Conservation (phyloP, 2,888 invertebrate genomes). For the Agrochola macilenta region DNA sequence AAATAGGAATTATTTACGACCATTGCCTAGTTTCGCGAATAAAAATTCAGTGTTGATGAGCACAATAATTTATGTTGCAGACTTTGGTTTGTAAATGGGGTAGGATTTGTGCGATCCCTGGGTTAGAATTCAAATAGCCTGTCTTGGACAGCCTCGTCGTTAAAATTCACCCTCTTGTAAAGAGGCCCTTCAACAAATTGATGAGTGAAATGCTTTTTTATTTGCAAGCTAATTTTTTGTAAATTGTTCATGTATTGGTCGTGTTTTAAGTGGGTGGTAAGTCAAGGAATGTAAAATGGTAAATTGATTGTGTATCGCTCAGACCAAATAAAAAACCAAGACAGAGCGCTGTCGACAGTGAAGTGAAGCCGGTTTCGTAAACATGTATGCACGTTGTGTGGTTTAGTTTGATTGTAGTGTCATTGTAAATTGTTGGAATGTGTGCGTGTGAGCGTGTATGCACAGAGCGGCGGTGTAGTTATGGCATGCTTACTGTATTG, state of each 20-base stretch:
- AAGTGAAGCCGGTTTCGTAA: too few species aligned
- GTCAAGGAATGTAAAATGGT: neutral
- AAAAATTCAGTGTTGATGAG: constrained; percentile 34
- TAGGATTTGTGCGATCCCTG: constrained; percentile 28
- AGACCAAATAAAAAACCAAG: too few species aligned
- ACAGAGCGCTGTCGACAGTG: too few species aligned
- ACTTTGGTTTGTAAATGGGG: constrained; percentile 47
- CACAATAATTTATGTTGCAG: constrained; percentile 40
- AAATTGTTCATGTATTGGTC: neutral
- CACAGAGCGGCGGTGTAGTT: too few species aligned
- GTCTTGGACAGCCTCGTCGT: constrained; percentile 27
- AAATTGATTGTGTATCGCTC: neutral
- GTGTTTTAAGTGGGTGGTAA: neutral
- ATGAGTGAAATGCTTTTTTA: constrained; percentile 38
- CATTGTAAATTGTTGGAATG: too few species aligned
- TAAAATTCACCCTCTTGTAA: constrained; percentile 27
- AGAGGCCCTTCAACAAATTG: constrained; percentile 29
- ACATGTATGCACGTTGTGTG: too few species aligned
- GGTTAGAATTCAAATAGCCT: constrained; percentile 29
- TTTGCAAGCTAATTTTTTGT: constrained; percentile 11
- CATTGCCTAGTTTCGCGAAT: constrained; percentile 7
- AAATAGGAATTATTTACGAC: constrained; percentile 16
- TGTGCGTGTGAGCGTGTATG: too few species aligned
- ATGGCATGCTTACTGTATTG: too few species aligned
- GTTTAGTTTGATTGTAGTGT: too few species aligned